Evolutionary conservation across 1,140 invertebrate species (phyloP).

Genomic region (Papilio xuthus): DNA sequence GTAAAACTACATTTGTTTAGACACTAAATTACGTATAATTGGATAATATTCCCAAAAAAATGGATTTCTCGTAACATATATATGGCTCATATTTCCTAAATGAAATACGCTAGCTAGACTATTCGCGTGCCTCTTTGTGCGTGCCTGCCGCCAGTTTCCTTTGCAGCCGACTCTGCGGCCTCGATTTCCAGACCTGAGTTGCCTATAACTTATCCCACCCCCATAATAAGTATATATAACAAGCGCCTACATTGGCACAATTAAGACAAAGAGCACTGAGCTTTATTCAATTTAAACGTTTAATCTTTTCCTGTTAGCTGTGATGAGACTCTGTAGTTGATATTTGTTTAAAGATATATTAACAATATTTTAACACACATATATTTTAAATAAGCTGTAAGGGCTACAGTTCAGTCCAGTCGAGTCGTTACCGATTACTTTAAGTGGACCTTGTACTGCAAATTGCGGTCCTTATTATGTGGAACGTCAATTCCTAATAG

Average conservation of each 20-base stretch:
- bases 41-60: background rate
- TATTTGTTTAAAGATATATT: background rate
- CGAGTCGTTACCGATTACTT: too few relatives aligned
- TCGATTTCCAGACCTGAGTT: constrained; percentile 67
- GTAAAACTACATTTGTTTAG: too few relatives aligned
- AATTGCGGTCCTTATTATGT: too few relatives aligned
- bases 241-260: background rate
- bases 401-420: too few relatives aligned
- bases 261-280: constrained; percentile 20
- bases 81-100: constrained; percentile 26
- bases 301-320: background rate
- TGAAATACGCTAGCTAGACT: constrained; percentile 45
- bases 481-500: too few relatives aligned
- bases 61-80: background rate
- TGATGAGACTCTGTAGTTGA: background rate
- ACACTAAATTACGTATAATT: too few relatives aligned
- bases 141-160: constrained; percentile 66
- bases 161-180: constrained; percentile 62
- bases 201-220: constrained; percentile 66
- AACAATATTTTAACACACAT: too few relatives aligned
- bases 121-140: constrained; percentile 67
- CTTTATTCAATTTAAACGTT: constrained; percentile 2
- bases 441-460: too few relatives aligned
- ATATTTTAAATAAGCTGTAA: too few relatives aligned
- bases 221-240: constrained; percentile 41